A percentile compares a stretch with the other conserved stretches of the same genome.
phyloP scores from a whole-genome alignment of 2,113 vertebrate species.

The Pteruthius melanotis region DNA sequence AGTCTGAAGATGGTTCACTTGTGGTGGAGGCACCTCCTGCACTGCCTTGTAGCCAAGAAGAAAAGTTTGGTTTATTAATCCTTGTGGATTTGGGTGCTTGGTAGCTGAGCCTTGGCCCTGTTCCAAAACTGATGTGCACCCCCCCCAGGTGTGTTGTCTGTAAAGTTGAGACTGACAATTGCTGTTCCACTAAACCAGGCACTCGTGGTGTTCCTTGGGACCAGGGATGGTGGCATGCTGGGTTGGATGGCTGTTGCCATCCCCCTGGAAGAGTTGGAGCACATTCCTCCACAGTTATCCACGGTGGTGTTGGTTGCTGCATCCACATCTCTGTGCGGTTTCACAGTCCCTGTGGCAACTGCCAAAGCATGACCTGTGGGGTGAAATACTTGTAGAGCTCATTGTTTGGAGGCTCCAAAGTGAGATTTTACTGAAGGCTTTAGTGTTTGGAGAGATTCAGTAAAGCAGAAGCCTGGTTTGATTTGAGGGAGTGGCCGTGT shows the following conservation, averaged over 20 bases:
- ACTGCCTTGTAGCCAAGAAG: not conserved
- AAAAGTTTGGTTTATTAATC: not conserved
- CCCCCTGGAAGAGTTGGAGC: not conserved
- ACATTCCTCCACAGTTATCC: not conserved
- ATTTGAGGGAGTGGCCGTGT: not conserved
- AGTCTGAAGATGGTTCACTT: not conserved
- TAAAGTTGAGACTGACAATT: not conserved
- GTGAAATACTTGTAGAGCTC: not conserved
- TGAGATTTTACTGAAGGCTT: not conserved
- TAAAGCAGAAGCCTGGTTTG: not conserved
- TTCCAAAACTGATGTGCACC: fast-evolving
- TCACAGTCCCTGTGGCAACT: not conserved
- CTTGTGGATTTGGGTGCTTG: not conserved
- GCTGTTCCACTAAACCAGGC: not conserved
- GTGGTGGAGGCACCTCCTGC: not conserved
- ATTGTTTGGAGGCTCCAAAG: not conserved
- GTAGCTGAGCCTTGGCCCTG: not conserved
- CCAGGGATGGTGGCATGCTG: not conserved
- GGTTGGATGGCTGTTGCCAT: not conserved
- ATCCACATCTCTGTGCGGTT: fast-evolving
- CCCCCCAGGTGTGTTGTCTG: fast-evolving
- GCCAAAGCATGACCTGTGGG: not conserved
- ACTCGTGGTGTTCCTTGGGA: not conserved
- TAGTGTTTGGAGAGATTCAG: not conserved
- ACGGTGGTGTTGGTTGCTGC: not conserved